Evolutionary conservation across 2,797 vertebrate genomes (phyloP).

Genomic region (Halcyon chelicuti): DNA sequence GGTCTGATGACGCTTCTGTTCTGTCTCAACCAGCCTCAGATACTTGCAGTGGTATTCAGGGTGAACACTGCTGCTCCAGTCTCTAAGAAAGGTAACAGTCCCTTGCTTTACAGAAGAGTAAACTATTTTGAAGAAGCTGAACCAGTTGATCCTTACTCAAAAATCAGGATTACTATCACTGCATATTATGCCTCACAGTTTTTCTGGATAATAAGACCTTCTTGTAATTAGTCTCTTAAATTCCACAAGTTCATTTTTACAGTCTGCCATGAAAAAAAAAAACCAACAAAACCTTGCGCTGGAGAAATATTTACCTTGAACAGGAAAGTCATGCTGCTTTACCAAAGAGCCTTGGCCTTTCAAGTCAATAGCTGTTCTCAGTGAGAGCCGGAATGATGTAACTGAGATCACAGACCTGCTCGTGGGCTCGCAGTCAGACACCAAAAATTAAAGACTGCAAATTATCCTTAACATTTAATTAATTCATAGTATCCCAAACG

Average conservation of each 20-base stretch:
- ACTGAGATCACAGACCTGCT: slow-evolving; percentile 46
- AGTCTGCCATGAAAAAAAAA: slow-evolving; percentile 8
- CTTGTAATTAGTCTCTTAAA: slow-evolving; percentile 27
- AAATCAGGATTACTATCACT: background rate
- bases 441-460: slow-evolving; percentile 29
- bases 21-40: slow-evolving; percentile 42
- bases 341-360: slow-evolving; percentile 3
- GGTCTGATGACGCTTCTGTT: slow-evolving; percentile 5
- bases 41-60: background rate
- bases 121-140: background rate
- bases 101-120: slow-evolving; percentile 46
- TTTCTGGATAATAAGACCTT: background rate
- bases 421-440: slow-evolving; percentile 6
- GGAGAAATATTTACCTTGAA: slow-evolving; percentile 55
- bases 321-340: slow-evolving; percentile 64
- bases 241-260: slow-evolving; percentile 7
- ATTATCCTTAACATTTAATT: slow-evolving; percentile 36
- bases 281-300: slow-evolving; percentile 23
- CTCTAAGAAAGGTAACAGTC: slow-evolving; percentile 28
- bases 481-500: slow-evolving; percentile 28
- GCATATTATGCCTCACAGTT: background rate
- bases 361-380: slow-evolving; percentile 52
- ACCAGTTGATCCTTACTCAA: background rate
- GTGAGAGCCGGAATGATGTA: slow-evolving; percentile 34
- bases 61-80: slow-evolving; percentile 16